Conservation (phyloP, 2,113 vertebrate species). For the Nothobranchius kuhntae region DNA sequence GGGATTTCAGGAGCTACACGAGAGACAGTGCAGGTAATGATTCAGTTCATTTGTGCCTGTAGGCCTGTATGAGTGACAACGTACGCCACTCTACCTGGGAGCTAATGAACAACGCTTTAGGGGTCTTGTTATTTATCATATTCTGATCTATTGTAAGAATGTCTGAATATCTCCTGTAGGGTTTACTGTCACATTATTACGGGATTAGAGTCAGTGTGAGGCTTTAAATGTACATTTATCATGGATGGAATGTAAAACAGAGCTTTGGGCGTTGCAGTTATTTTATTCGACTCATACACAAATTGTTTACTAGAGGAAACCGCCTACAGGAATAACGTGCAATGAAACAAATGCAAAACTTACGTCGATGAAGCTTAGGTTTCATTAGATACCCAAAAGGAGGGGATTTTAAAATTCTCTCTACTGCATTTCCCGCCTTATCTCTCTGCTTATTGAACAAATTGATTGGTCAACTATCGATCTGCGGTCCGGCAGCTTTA, state of each 20-base stretch:
- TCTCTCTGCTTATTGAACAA: slow-evolving; percentile 64
- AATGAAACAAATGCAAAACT: slow-evolving; percentile 22
- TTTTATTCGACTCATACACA: not conserved
- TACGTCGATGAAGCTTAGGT: slow-evolving; percentile 41
- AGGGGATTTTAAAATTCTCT: slow-evolving; percentile 36
- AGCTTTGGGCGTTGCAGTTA: not conserved
- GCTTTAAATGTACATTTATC: slow-evolving; percentile 15
- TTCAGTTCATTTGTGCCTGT: slow-evolving; percentile 47
- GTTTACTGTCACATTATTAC: slow-evolving; percentile 47
- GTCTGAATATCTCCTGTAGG: slow-evolving; percentile 39
- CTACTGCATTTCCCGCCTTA: slow-evolving; percentile 35
- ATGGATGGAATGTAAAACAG: slow-evolving; percentile 7
- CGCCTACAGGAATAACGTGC: slow-evolving; percentile 10
- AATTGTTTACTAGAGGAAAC: slow-evolving; percentile 14
- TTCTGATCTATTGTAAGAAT: slow-evolving; percentile 40
- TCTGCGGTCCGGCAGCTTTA: slow-evolving; percentile 55
- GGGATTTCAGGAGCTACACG: slow-evolving; percentile 37
- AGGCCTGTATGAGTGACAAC: slow-evolving; percentile 24
- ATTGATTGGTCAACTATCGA: slow-evolving; percentile 68
- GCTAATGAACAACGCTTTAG: slow-evolving; percentile 53
- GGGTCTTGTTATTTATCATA: slow-evolving; percentile 60
- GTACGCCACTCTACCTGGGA: slow-evolving; percentile 32
- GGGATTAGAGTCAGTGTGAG: slow-evolving; percentile 25
- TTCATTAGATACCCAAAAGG: slow-evolving; percentile 35
- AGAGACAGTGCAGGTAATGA: slow-evolving; percentile 50